Evolutionary conservation across 2,113 vertebrate species (phyloP), one percentile per base, ranked within the genome.

Genomic region (Cygnus atratus): DNA sequence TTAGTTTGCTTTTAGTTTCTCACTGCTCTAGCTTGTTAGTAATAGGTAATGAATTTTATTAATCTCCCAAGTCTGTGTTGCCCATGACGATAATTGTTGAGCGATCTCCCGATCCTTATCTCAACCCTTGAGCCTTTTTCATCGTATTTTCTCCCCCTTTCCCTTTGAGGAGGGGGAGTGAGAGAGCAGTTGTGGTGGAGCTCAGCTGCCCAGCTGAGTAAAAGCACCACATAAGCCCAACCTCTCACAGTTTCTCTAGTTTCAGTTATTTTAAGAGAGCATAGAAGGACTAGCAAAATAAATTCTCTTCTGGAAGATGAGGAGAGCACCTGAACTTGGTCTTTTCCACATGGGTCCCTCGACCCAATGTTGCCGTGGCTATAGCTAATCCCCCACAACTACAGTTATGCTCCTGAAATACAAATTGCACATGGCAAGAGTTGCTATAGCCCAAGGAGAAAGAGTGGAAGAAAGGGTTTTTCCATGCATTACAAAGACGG

Each of bases 341-440:
- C 7, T 70, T 48, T 74, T 55, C 39, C 67, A 48, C 20, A 20
- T 28, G 41, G 8, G 13, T 84, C 37, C 26, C 35, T 46, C 37
- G 22, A 14, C 10, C 39, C 68, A 80, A 13, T 28, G 12, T 54
- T 20, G 5, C 2, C 0, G 24, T 35, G 57, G 21, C 55, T 50
- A 44, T 8, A 35, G 75, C 4, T 21, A 44, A 68, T 17, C 15
- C 46, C 39, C n/a, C 22, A 46, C 28, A 54, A 35, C 14, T 6
- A 26, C 20, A 54, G 46, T 33, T 20, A 65, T 0, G 1, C 50
- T 41, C 22, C 43, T 59, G 71, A 68, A 78, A 41, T 22, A 85
- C 43, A 65, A 52, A 70, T 2, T 0, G 3, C 50, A 22, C 3
- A 10, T 8, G 31, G 35, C 2, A 2, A 12, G 33, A 52, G 59